Evolutionary conservation across 2,797 vertebrate genomes (phyloP), one percentile per base, ranked within the genome.

Genomic region (Eupleurogrammus muticus): DNA sequence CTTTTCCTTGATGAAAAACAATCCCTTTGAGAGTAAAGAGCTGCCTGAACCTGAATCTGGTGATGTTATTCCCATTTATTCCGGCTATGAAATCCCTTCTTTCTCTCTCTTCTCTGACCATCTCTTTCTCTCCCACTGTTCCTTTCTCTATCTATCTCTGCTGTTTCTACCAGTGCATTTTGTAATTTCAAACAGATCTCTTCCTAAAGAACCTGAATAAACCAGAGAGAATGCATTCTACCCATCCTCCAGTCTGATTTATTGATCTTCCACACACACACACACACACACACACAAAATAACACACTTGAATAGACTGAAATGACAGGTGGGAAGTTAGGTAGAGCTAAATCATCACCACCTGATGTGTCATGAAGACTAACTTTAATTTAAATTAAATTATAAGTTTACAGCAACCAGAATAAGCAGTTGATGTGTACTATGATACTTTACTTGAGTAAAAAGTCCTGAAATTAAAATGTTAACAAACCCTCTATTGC

Each of bases 131-230:
- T 89, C 76, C 82, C 87, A 85, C 88, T 86, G 75, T 87, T 83
- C 87, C 84, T 89, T 87, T 84, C 83, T 89, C 86, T 90, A 76
- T 89, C 83, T 91, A 64, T 91, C 89, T 90, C 90, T 89, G 89
- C 92, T 91, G 87, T 94, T 95, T 94, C 93, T 95, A 93, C 91
- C 91, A 93, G 92, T 95, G 93, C 93, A 94, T 95, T 95, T 94
- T 95, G 94, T 95, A 95, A 95, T 92, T 94, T 94, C 89, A 86
- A 92, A 94, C 91, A 92, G 87, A 92, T 89, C 83, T 92, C 92
- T 94, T 94, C 92, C 92, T 91, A 91, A 93, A 86, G 88, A 94
- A 90, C 89, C 87, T 90, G 92, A 95, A 94, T 95, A 95, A 94
- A 92, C 87, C 93, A 90, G 93, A 93, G 91, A 94, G 93, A 94